A percentile compares a stretch with the other conserved stretches of the same genome.
phyloP scores from a whole-genome alignment of 1,140 invertebrate species.

The Diploscapter pachys region DNA sequence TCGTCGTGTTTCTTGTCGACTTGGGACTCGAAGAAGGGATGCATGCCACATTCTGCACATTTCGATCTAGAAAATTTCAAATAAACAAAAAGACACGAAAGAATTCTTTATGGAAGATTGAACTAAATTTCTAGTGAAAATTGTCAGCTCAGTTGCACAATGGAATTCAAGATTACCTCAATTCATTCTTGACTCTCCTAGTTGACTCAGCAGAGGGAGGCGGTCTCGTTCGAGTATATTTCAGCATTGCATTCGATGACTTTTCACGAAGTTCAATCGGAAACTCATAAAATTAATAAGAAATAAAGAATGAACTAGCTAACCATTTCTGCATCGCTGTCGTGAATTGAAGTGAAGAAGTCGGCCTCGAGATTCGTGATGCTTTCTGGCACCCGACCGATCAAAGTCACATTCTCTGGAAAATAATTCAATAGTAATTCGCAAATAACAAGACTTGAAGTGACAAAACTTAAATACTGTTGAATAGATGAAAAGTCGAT shows the following conservation, averaged over 20 bases:
- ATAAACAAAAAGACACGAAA: too few species aligned
- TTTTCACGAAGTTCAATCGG: slow-evolving; percentile 74
- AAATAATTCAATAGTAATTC: neutral
- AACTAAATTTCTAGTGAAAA: neutral
- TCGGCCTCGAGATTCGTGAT: slow-evolving; percentile 78
- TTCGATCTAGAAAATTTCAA: neutral
- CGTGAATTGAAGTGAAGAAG: slow-evolving; percentile 74
- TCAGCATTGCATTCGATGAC: slow-evolving; percentile 80
- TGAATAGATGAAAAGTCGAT: too few species aligned
- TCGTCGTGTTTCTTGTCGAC: slow-evolving; percentile 24
- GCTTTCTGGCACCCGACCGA: slow-evolving; percentile 77
- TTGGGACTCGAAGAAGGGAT: slow-evolving; percentile 41
- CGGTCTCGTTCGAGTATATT: slow-evolving; percentile 81
- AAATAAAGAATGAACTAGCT: slow-evolving; percentile 7
- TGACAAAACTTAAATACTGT: too few species aligned
- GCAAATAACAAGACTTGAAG: too few species aligned
- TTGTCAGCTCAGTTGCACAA: slow-evolving; percentile 2
- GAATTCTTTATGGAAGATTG: too few species aligned
- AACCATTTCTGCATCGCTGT: slow-evolving; percentile 73
- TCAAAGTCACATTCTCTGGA: slow-evolving; percentile 60
- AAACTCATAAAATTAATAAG: slow-evolving; percentile 6
- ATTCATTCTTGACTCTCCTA: slow-evolving; percentile 72
- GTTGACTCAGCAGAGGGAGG: slow-evolving; percentile 82
- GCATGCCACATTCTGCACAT: slow-evolving; percentile 32
- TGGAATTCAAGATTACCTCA: neutral